A percentile compares a stretch with the other conserved stretches of the same genome.
Conservation (phyloP, 2,113 vertebrate genomes). For the Notarius quadriscutis region DNA sequence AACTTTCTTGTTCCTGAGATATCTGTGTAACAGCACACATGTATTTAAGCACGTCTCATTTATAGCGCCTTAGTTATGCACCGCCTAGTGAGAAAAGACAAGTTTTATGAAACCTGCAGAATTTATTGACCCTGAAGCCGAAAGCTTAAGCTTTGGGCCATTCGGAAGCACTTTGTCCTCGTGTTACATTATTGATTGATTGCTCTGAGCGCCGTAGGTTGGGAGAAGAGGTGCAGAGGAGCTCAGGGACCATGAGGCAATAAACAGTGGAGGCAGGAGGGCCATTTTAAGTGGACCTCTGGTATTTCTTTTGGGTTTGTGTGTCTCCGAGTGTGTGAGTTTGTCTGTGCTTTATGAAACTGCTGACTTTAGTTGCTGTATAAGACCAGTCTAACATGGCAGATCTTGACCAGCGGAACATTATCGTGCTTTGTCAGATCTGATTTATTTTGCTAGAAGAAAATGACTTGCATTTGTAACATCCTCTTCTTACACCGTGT, state of each 20-base stretch:
- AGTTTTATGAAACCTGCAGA: slow-evolving; percentile 13
- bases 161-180: slow-evolving; percentile 50
- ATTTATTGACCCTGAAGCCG: slow-evolving; percentile 34
- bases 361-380: background rate
- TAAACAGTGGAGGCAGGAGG: slow-evolving; percentile 40
- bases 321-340: background rate
- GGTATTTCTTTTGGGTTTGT: background rate
- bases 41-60: background rate
- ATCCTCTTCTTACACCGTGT: background rate
- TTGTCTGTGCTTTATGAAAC: background rate
- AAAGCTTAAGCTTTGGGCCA: slow-evolving; percentile 29
- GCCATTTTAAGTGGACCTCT: background rate
- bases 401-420: background rate
- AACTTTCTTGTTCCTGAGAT: background rate
- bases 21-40: background rate
- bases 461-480: background rate
- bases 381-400: background rate
- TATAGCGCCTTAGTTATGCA: background rate
- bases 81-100: background rate
- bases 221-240: slow-evolving; percentile 15
- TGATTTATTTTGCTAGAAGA: background rate
- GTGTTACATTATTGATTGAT: slow-evolving; percentile 47
- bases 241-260: slow-evolving; percentile 32
- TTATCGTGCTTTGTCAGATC: background rate
- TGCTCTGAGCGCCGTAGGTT: slow-evolving; percentile 21